Conservation (phyloP, 2,797 vertebrate species). For the Petrocephalus schoutedeni region DNA sequence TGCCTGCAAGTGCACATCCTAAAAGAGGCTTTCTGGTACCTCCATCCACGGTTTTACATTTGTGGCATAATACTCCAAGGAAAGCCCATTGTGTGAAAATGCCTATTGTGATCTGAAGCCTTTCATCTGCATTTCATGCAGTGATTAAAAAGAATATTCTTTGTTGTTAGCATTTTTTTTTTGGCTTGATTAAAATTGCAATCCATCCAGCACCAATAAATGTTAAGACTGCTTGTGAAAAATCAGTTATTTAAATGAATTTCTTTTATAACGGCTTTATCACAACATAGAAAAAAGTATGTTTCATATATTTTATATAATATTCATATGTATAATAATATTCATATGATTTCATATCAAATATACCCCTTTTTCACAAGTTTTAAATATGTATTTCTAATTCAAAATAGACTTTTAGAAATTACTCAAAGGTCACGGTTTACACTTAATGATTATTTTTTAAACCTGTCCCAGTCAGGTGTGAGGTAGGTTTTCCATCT, state of each 20-base stretch:
- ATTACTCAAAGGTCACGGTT: not conserved
- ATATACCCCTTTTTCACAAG: not conserved
- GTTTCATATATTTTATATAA: not conserved
- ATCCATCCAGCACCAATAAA: not conserved
- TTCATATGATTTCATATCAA: not conserved
- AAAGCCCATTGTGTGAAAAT: not conserved
- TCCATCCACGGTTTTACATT: not conserved
- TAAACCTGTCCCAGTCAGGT: not conserved
- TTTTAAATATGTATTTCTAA: not conserved
- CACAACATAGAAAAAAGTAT: not conserved
- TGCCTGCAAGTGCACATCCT: not conserved
- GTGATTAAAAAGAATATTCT: constrained; percentile 3
- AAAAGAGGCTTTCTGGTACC: not conserved
- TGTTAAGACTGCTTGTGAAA: not conserved
- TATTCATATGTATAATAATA: not conserved
- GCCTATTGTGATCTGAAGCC: not conserved
- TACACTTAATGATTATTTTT: not conserved
- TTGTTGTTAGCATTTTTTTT: not conserved
- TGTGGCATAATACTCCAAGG: not conserved
- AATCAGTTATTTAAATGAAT: not conserved
- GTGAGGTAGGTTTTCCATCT: not conserved
- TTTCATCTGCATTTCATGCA: not conserved
- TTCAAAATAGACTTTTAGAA: not conserved
- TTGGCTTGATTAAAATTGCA: not conserved
- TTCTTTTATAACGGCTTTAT: not conserved